phyloP scores from a whole-genome alignment of 2,888 invertebrate genomes.

The Mythimna lalbum region DNA sequence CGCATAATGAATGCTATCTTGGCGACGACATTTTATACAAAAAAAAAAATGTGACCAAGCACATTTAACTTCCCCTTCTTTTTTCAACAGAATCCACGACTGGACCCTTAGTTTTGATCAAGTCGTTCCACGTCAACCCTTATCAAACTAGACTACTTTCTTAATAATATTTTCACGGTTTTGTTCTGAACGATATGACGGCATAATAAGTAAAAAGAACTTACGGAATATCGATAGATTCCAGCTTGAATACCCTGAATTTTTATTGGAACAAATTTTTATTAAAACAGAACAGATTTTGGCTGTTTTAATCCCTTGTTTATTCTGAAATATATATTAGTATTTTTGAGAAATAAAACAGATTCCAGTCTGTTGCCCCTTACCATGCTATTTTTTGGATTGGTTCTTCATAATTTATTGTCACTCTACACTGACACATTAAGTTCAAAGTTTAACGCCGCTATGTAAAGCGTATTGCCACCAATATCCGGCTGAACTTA shows the following conservation, averaged over 20 bases:
- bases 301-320: neutral
- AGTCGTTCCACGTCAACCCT: conserved; percentile 53
- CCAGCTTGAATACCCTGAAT: neutral
- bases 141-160: conserved; percentile 38
- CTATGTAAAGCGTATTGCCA: too few relatives aligned
- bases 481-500: too few relatives aligned
- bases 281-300: too few relatives aligned
- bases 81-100: conserved; percentile 30
- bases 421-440: too few relatives aligned
- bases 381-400: too few relatives aligned
- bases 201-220: conserved; percentile 32
- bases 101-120: conserved; percentile 38
- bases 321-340: neutral
- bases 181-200: conserved; percentile 34
- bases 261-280: neutral
- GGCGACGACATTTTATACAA: neutral
- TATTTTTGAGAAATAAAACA: neutral
- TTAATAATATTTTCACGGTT: conserved; percentile 47
- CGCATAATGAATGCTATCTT: neutral
- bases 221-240: conserved; percentile 2
- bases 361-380: neutral
- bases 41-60: neutral
- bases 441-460: too few relatives aligned
- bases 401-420: too few relatives aligned
- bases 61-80: conserved; percentile 12